phyloP scores from a whole-genome alignment of 2,797 vertebrate species.

The Antennarius maculatus region DNA sequence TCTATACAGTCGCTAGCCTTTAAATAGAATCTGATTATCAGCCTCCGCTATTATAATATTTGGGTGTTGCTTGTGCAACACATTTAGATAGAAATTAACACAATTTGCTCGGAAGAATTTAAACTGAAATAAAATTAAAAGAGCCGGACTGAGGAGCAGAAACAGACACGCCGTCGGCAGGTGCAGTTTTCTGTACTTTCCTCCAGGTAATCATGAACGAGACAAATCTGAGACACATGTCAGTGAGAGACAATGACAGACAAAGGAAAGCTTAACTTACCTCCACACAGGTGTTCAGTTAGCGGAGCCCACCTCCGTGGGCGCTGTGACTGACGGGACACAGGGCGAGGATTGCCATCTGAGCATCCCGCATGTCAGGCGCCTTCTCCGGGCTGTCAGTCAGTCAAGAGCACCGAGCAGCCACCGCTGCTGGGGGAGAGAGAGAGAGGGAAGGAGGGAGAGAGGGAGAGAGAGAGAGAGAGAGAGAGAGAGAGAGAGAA shows the following conservation, averaged over 20 bases:
- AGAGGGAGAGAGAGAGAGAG: slow-evolving; percentile 1
- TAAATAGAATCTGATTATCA: slow-evolving; percentile 9
- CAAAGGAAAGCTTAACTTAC: slow-evolving; percentile 12
- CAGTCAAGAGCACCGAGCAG: slow-evolving; percentile 58
- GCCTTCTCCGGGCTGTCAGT: slow-evolving; percentile 60
- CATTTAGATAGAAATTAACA: fast-evolving
- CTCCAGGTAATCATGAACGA: slow-evolving; percentile 12
- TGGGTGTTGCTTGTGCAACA: background rate
- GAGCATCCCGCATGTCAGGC: slow-evolving; percentile 60
- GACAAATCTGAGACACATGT: slow-evolving; percentile 13
- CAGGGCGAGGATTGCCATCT: slow-evolving; percentile 39
- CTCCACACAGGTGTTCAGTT: slow-evolving; percentile 45
- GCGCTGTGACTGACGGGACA: slow-evolving; percentile 42
- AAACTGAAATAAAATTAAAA: background rate
- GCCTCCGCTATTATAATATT: background rate
- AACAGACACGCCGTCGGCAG: slow-evolving; percentile 15
- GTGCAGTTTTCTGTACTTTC: slow-evolving; percentile 26
- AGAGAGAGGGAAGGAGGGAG: slow-evolving; percentile 29
- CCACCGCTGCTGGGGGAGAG: slow-evolving; percentile 5
- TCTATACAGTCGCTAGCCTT: background rate
- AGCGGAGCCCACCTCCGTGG: slow-evolving; percentile 28
- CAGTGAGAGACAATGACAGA: background rate
- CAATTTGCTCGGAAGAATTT: fast-evolving
- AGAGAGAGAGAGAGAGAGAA: slow-evolving; percentile 7
- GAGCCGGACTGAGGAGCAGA: background rate